phyloP scores from a whole-genome alignment of 1,140 invertebrate genomes.

The Hirudo medicinalis region DNA sequence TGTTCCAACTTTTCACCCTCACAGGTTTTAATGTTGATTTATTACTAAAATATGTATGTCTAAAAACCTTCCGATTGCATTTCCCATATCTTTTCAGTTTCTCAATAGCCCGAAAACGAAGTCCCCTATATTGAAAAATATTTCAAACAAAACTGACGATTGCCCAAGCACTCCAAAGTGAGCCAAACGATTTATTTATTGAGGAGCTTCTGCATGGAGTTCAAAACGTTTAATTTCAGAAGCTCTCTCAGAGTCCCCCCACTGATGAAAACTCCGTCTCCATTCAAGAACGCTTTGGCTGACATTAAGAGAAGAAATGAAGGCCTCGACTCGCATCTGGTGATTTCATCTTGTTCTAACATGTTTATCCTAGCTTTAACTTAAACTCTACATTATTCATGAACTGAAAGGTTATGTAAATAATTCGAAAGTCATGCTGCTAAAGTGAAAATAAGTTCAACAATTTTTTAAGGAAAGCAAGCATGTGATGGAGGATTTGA shows the following conservation, averaged over 20 bases:
- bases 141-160: not conserved
- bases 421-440: no score
- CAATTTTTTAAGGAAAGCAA: no score
- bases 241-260: not conserved
- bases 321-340: not conserved
- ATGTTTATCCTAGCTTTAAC: no score
- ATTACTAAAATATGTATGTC: not conserved
- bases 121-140: conserved; percentile 6
- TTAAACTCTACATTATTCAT: no score
- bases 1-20: conserved; percentile 9
- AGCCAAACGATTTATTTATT: not conserved
- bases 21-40: not conserved
- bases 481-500: no score
- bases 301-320: conserved; percentile 8
- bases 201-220: not conserved
- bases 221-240: not conserved
- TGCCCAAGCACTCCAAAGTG: conserved; percentile 5
- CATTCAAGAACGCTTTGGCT: conserved; percentile 7
- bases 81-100: not conserved
- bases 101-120: not conserved
- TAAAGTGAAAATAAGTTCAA: no score
- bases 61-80: not conserved
- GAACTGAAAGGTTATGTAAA: no score
- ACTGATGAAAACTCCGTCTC: not conserved
- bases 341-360: not conserved